Evolutionary conservation across 2,888 invertebrate genomes (phyloP), one percentile per base, ranked within the genome.

Genomic region (Eucera pruinosa): DNA sequence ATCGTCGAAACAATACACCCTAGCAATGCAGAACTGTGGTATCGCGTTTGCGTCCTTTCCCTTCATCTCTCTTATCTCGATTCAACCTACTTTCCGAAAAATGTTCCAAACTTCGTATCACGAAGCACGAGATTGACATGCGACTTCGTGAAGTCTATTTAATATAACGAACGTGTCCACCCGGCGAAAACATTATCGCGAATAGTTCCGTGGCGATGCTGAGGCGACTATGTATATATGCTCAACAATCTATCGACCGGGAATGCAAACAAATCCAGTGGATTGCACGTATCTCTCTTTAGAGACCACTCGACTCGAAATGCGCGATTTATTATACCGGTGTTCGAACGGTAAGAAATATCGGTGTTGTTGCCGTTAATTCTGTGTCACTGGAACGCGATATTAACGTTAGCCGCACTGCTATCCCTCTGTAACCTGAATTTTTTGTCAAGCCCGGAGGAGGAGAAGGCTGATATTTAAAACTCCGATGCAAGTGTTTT

Each of bases 11-110:
- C 64, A 62, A 70, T 66, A 61, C 66, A 23, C 18, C n/a, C 33
- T 52, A 66, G 23, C 61, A 74, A 67, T 66, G 61, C 47, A 64
- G 33, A 23, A 45, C 25, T 52, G 58, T 20, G 36, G 60, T 45
- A 27, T 25, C 43, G 67, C 33, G 69, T 70, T 72, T 57, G 50
- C 43, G 48, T n/a, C 48, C 55, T 27, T 54, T 3, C 20, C 6
- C 33, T 20, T 43, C 43, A 27, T 20, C 6, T 25, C 27, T 76
- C 68, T 65, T 65, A 45, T 75, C 55, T 54, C 39, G n/a, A 47
- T 18, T 30, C 60, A 76, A 82, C 76, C 80, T 67, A 73, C 60
- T 76, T 83, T 62, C 30, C 27, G 25, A 58, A 33, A 52, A 61
- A 67, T 55, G 50, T n/a, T n/a, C n/a, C n/a, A n/a, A 54, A 58